Evolutionary conservation across 2,113 vertebrate species (phyloP).

Genomic region (Pelodiscus sinensis): DNA sequence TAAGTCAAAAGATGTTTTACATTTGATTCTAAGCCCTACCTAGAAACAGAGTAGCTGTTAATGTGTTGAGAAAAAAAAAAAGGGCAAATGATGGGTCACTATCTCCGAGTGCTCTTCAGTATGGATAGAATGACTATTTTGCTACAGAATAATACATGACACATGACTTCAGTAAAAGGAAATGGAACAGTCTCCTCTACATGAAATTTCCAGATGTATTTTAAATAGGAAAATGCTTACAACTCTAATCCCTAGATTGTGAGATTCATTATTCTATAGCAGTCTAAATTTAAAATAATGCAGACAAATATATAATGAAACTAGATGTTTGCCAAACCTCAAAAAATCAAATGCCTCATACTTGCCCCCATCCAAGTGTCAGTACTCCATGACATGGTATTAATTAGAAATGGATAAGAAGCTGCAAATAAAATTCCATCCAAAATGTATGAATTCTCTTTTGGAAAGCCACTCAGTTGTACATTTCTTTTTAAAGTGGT

Average conservation of each 20-base stretch:
- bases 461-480: not conserved
- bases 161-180: not conserved
- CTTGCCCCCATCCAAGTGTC: not conserved
- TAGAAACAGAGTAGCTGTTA: not conserved
- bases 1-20: not conserved
- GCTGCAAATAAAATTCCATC: not conserved
- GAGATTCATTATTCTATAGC: not conserved
- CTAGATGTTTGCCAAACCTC: too few relatives aligned
- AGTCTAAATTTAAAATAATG: not conserved
- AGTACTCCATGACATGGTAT: not conserved
- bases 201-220: not conserved
- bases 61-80: not conserved
- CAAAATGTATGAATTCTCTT: not conserved
- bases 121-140: not conserved
- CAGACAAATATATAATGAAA: not conserved
- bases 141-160: rapidly evolving
- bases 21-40: not conserved
- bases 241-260: not conserved
- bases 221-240: not conserved
- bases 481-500: not conserved
- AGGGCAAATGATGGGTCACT: not conserved
- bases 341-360: rapidly evolving
- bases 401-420: not conserved
- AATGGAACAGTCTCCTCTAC: not conserved
- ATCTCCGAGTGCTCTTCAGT: not conserved